Base-by-base conservation (phyloP, 2,113 vertebrate genomes). In the Atherinomorus stipes region DNA sequence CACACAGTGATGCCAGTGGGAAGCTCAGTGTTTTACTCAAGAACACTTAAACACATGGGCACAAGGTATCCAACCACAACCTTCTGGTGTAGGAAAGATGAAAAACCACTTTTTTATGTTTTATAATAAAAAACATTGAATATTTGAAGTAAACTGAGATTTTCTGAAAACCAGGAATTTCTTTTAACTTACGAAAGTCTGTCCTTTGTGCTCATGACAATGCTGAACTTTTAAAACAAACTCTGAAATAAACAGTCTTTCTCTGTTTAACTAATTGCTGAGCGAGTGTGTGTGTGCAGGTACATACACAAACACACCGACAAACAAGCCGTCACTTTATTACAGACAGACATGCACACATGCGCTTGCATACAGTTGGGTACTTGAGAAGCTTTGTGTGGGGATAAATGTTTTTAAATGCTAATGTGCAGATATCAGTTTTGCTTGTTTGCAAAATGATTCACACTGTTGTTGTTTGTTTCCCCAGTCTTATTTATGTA, bases 381-480 rank as follows among this genome's bases (percentile, higher is more conserved):
- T 18, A 23, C 53, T 56, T 81, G 59, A 77, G 56, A 84, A 85
- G 77, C 77, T 71, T 11, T 34, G n/a, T 45, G 23, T 53, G 26
- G 53, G 37, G 28, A 63, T 74, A 76, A 77, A 69, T 65, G 78
- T 74, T 60, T 78, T 69, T 63, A 64, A 83, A 84, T 76, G 70
- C 81, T 65, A 84, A 74, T 85, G 70, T 78, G 61, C 88, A 85
- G 47, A 75, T 88, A 84, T 80, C 60, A 26, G 54, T 28, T 74
- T 57, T 5, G 5, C 40, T 49, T 22, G 26, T 62, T 71, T 67
- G 38, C 40, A 31, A 76, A 52, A 57, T 9, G 4, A 23, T 28
- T 38, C 69, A 40, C 11, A 45, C 8, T 59, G 25, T 76, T 77
- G 83, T 45, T 63, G 15, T 13, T 44, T n/a, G n/a, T n/a, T n/a